Base-by-base conservation (phyloP, 2,113 vertebrate species). In the Crocuta crocuta region DNA sequence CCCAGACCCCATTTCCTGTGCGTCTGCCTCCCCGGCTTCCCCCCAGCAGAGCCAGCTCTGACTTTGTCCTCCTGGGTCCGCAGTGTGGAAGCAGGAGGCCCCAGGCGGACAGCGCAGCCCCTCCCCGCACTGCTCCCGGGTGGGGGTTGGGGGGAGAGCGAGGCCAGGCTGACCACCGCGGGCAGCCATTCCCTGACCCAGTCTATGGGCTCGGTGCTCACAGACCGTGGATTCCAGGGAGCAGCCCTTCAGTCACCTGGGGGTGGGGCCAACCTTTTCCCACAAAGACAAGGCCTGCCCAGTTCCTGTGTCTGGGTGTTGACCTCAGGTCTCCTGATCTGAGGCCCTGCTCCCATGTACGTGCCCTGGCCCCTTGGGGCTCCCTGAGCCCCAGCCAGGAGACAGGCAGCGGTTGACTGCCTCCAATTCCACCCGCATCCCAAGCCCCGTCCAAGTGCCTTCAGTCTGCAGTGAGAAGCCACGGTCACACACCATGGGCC, bases 121-220 rank as follows among this genome's bases (percentile, higher is more conserved):
- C 31, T 71, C 28, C 55, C 39, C 17, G 35, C 55, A 7, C 4
- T 3, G 55, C 10, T 15, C 15, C 79, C 0, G 12, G 7, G 5
- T 35, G 35, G 35, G 35, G 35, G 35, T 35, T 35, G 35, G 35
- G 35, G 19, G 26, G 28, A 26, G 53, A 26, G 53, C 23, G 50
- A 24, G 3, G 43, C n/a, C 65, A n/a, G 19, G 35, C 3, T 26
- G 65, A 82, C 89, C 50, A 2, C 1, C 1, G 16, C 48, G 13
- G 71, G 8, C 43, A 31, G 0, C 35, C 4, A 1, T 8, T 12
- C 31, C 31, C 43, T 3, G 6, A 2, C 13, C 3, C 19, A 4
- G 10, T 53, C 58, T 43, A 11, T 58, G 3, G 17, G 35, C 35
- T 21, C 31, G 3, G 4, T 26, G 58, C 73, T 79, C 73, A 16